A percentile compares a stretch with the other conserved stretches of the same genome.
Evolutionary conservation across 2,888 invertebrate species (phyloP).

Genomic region (Archips crataeganus): DNA sequence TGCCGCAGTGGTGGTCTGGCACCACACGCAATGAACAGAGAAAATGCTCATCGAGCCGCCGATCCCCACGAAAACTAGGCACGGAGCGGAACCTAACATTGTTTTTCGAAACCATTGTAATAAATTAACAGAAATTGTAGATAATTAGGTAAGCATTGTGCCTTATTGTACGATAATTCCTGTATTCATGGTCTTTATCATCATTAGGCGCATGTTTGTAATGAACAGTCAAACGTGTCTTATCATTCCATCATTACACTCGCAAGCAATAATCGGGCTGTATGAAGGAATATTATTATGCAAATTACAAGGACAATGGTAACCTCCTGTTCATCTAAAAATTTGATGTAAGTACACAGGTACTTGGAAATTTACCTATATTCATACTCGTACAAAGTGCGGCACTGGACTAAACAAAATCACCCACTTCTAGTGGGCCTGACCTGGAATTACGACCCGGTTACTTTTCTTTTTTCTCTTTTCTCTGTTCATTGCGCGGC

Average conservation of each 20-base stretch:
- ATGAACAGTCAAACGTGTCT: slow-evolving; percentile 8
- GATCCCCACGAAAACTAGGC: not conserved
- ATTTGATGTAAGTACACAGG: not conserved
- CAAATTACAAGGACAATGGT: slow-evolving; percentile 5
- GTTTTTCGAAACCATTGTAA: slow-evolving; percentile 6
- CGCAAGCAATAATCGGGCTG: not conserved
- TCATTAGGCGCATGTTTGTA: slow-evolving; percentile 11
- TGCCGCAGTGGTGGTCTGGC: too few species aligned
- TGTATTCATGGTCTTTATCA: slow-evolving; percentile 1
- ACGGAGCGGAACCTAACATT: not conserved
- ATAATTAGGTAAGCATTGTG: not conserved
- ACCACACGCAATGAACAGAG: too few species aligned
- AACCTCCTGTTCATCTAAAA: not conserved
- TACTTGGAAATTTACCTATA: too few species aligned
- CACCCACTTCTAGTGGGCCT: too few species aligned
- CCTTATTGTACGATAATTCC: slow-evolving; percentile 14
- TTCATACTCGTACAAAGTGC: too few species aligned
- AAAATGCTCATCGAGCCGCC: too few species aligned
- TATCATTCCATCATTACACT: slow-evolving; percentile 9
- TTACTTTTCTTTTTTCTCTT: too few species aligned
- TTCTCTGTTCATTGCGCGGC: too few species aligned
- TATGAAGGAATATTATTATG: not conserved
- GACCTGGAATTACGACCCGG: too few species aligned
- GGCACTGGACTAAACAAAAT: too few species aligned
- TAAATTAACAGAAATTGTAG: slow-evolving; percentile 18